These are phyloP conservation scores for Poliocrania exsul DNA, from an alignment of 2,797 vertebrate species.

Conservation along the genomic window DNA sequence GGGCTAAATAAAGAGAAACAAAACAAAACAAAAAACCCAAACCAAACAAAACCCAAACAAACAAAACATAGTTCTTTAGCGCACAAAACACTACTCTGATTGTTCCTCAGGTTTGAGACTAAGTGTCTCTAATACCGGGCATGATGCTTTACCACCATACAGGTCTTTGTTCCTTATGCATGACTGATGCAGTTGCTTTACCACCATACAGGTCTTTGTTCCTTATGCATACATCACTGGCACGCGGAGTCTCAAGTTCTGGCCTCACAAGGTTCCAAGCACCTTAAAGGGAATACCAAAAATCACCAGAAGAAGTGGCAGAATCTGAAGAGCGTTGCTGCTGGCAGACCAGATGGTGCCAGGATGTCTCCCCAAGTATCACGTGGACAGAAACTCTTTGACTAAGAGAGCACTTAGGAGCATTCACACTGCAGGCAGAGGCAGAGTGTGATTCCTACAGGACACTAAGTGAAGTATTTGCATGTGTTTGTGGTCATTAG, in stretches of 20 bases:
- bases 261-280: neutral
- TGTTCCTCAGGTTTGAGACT: constrained; percentile 3
- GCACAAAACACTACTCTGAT: neutral
- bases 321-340: neutral
- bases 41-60: neutral
- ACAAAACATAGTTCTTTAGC: neutral
- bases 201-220: neutral
- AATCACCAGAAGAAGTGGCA: neutral
- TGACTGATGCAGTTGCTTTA: neutral
- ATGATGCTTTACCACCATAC: neutral
- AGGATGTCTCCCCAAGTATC: neutral
- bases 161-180: neutral
- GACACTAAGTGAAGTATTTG: neutral
- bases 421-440: neutral
- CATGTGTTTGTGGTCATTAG: neutral
- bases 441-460: neutral
- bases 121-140: neutral
- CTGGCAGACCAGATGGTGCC: fast-evolving
- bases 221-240: neutral
- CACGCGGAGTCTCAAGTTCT: fast-evolving
- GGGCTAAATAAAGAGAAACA: neutral
- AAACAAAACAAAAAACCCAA: neutral
- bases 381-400: neutral
- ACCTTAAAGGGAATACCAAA: neutral
- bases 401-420: neutral